phyloP scores from a whole-genome alignment of 1,140 invertebrate genomes.

The Pseudomyrmex concolor region DNA sequence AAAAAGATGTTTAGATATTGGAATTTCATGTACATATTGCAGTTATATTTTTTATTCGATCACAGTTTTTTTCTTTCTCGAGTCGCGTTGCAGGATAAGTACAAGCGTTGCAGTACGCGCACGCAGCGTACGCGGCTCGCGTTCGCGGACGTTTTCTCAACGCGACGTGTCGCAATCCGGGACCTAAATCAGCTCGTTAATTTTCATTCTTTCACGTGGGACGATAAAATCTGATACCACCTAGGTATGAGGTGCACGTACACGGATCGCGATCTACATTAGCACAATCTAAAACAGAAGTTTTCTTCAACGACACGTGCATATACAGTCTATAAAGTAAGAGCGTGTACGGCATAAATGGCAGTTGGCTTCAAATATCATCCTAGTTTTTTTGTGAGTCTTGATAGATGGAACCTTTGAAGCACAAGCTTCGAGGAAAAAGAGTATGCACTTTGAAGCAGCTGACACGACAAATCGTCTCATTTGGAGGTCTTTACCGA shows the following conservation, averaged over 20 bases:
- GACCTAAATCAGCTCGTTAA: slow-evolving; percentile 76
- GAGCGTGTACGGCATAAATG: no score
- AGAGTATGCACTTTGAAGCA: no score
- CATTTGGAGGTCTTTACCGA: no score
- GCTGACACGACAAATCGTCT: no score
- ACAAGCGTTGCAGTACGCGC: neutral
- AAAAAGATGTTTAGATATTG: neutral
- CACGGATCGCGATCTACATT: slow-evolving; percentile 62
- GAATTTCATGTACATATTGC: neutral
- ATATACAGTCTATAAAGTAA: no score
- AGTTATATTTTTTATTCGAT: slow-evolving; percentile 16
- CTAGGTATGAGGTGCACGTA: slow-evolving; percentile 54
- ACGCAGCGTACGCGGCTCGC: neutral
- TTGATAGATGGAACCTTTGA: no score
- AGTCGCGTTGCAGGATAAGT: neutral
- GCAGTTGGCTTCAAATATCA: no score
- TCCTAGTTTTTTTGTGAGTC: no score
- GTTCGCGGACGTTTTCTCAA: slow-evolving; percentile 42
- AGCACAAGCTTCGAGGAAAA: no score
- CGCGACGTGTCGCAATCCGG: slow-evolving; percentile 41
- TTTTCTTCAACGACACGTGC: slow-evolving; percentile 50
- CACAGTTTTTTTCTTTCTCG: neutral
- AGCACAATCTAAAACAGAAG: slow-evolving; percentile 60
- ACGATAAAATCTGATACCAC: slow-evolving; percentile 70
- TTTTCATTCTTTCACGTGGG: slow-evolving; percentile 76